Percentiles rank a stretch among this genome's conserved stretches.
phyloP scores from a whole-genome alignment of 2,113 vertebrate genomes.

The Craseonycteris thonglongyai region DNA sequence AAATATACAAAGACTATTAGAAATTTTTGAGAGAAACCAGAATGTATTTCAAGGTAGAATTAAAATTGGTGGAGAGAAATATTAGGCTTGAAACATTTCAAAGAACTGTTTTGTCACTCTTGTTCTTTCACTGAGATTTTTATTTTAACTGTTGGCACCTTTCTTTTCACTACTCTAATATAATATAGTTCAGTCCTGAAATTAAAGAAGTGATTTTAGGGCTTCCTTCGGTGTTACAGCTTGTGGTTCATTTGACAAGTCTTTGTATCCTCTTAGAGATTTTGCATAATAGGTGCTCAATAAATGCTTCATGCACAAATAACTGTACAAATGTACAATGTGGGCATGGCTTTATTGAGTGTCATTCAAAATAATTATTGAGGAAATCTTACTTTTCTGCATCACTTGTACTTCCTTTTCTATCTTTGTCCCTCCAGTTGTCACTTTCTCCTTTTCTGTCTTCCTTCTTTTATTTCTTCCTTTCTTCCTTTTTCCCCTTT shows the following conservation, averaged over 20 bases:
- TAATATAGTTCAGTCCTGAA: background rate
- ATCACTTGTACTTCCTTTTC: background rate
- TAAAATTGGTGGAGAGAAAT: constrained; percentile 7
- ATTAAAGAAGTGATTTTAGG: background rate
- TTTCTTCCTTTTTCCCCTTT: background rate
- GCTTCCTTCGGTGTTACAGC: background rate
- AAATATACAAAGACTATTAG: constrained; percentile 22
- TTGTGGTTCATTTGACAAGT: background rate
- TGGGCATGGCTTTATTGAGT: background rate
- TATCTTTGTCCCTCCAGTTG: background rate
- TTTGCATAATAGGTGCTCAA: background rate
- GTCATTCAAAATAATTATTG: background rate
- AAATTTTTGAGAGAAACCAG: constrained; percentile 20
- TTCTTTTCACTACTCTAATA: background rate
- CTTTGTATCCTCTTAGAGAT: background rate
- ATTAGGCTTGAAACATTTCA: constrained; percentile 14
- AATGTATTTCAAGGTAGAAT: constrained; percentile 16
- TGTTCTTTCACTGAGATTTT: background rate
- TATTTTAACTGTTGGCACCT: background rate
- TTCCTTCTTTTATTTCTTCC: background rate
- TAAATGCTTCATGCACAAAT: background rate
- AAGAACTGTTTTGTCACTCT: background rate
- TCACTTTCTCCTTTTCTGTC: accelerated
- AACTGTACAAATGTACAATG: background rate
- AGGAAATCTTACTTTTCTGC: background rate